Base-by-base conservation (phyloP, 2,888 invertebrate species). In the Pristionchus japonicus region DNA sequence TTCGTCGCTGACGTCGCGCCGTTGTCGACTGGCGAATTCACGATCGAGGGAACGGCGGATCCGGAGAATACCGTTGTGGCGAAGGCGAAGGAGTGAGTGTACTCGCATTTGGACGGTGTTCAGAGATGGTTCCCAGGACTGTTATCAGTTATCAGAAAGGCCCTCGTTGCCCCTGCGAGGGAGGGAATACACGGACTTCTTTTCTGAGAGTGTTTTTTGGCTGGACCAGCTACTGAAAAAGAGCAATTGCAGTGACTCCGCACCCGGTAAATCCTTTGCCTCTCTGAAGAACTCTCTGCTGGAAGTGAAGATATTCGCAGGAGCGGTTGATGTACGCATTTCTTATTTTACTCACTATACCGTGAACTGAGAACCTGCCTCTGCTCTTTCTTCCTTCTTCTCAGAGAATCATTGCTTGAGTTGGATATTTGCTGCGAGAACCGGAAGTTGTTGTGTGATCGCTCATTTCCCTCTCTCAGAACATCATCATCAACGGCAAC, bases 281-380 rank as follows among this genome's bases (percentile, higher is more conserved):
- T 52, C 82, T 3, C 43, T 83, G 23, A 83, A 83, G 52, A 83
- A 83, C 43, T n/a, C 34, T 4, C 37, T 43, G 1, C 34, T 83
- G 34, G 82, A 83, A 34, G 82, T 83, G 31, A 83, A 83, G 9
- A 34, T 83, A 6, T 83, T 83, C 52, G 82, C 52, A 1, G 82
- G 82, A 11, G 34, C 37, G 1, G 82, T 83, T 0, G 82, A 83
- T 52, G 82, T 52, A 6, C 9, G 82, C 52, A 17, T 82, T 31
- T 47, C 20, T 31, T 7, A 67, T 67, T n/a, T n/a, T n/a, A n/a
- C n/a, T n/a, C n/a, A n/a, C n/a, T n/a, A n/a, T n/a, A n/a, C n/a
- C n/a, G n/a, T n/a, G n/a, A n/a, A n/a, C n/a, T n/a, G n/a, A n/a
- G n/a, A n/a, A n/a, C n/a, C n/a, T n/a, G n/a, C n/a, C 67, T 67